These are phyloP conservation scores for Lithophane ornitopus DNA, from an alignment of 2,888 invertebrate species.

Conservation along the genomic window DNA sequence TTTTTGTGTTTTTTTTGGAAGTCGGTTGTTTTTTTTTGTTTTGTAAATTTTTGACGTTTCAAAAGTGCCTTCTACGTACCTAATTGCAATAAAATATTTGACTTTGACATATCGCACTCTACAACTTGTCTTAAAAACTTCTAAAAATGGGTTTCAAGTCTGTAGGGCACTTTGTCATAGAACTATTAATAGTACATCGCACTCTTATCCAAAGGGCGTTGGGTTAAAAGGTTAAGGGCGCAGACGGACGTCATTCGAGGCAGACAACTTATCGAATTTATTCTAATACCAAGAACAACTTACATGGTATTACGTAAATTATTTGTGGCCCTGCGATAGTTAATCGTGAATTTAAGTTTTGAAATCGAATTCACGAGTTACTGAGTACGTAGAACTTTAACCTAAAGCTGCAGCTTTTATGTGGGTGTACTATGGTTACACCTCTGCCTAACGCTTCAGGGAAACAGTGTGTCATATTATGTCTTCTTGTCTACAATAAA, in stretches of 20 bases:
- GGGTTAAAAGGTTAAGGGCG: slow-evolving; percentile 75
- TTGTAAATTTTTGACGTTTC: no score
- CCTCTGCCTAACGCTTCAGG: no score
- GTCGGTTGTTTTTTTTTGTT: no score
- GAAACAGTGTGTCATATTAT: no score
- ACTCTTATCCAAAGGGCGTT: slow-evolving; percentile 64
- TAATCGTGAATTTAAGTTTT: slow-evolving; percentile 3
- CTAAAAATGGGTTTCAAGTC: slow-evolving; percentile 29
- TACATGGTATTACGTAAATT: slow-evolving; percentile 21
- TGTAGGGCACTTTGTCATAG: slow-evolving; percentile 46
- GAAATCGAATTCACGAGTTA: slow-evolving; percentile 5
- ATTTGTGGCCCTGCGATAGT: not conserved
- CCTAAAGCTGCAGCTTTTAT: not conserved
- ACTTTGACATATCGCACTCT: not conserved
- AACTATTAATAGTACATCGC: slow-evolving; percentile 51
- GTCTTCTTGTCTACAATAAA: not conserved
- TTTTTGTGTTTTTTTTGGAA: no score
- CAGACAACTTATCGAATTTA: slow-evolving; percentile 61
- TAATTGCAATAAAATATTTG: no score
- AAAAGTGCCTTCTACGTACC: no score
- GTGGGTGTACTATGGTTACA: no score
- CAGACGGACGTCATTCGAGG: slow-evolving; percentile 73
- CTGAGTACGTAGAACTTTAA: not conserved
- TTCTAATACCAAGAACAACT: slow-evolving; percentile 28
- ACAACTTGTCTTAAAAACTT: not conserved